These are phyloP conservation scores for Copidosoma floridanum DNA, from an alignment of 1,140 invertebrate genomes.

Conservation along the genomic window DNA sequence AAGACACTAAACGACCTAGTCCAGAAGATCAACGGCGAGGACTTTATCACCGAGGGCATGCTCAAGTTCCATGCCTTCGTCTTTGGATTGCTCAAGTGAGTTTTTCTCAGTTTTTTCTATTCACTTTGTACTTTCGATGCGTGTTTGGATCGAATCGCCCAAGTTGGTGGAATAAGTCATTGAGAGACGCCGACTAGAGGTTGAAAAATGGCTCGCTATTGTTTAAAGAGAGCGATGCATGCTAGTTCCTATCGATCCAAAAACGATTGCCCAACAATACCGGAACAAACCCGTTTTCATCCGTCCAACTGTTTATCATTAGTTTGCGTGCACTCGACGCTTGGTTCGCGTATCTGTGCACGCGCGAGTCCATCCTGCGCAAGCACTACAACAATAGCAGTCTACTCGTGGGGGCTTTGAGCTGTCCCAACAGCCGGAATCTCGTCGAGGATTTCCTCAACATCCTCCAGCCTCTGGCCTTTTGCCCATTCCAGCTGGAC, in stretches of 20 bases:
- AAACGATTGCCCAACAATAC: too few relatives aligned
- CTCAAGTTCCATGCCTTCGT: constrained; percentile 89
- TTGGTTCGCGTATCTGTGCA: constrained; percentile 80
- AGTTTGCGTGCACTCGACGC: constrained; percentile 79
- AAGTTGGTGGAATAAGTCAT: too few relatives aligned
- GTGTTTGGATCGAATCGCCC: background rate
- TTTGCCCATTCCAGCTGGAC: constrained; percentile 77
- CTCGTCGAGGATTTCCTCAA: constrained; percentile 72
- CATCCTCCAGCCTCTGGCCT: constrained; percentile 72
- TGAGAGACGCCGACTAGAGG: too few relatives aligned
- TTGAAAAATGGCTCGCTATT: too few relatives aligned
- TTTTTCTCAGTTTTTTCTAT: too few relatives aligned
- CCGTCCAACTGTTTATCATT: too few relatives aligned
- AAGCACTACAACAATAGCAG: constrained; percentile 77
- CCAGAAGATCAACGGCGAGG: constrained; percentile 79
- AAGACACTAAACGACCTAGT: constrained; percentile 84
- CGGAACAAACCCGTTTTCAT: too few relatives aligned
- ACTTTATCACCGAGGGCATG: constrained; percentile 78
- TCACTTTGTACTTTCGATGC: background rate
- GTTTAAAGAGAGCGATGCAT: too few relatives aligned
- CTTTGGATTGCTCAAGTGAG: constrained; percentile 85
- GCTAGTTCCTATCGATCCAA: too few relatives aligned
- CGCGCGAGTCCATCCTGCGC: constrained; percentile 75
- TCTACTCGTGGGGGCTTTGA: constrained; percentile 68
- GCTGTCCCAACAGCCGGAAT: constrained; percentile 62